phyloP scores from a whole-genome alignment of 2,113 vertebrate species.

The Serinus canaria region DNA sequence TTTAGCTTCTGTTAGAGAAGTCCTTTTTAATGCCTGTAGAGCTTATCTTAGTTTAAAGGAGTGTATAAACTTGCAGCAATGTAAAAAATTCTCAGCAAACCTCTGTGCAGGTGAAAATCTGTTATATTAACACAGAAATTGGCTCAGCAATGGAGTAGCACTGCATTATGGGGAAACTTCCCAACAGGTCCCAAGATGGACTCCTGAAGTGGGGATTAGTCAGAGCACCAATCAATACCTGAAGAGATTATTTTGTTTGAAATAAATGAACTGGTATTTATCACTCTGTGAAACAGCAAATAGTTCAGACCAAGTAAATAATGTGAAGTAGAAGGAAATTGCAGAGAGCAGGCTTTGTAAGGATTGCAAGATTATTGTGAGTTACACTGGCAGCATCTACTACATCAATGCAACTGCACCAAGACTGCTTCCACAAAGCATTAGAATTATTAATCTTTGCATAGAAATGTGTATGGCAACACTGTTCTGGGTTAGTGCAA shows the following conservation, averaged over 20 bases:
- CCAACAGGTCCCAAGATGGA: neutral
- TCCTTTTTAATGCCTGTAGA: neutral
- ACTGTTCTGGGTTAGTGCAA: constrained; percentile 19
- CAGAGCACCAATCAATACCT: constrained; percentile 28
- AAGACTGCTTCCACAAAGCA: neutral
- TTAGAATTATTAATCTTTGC: constrained; percentile 44
- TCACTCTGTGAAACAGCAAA: constrained; percentile 41
- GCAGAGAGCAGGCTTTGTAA: constrained; percentile 42
- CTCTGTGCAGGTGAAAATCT: neutral
- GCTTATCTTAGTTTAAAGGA: neutral
- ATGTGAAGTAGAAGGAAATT: constrained; percentile 49
- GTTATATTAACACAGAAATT: neutral
- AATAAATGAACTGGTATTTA: constrained; percentile 44
- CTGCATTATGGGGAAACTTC: neutral
- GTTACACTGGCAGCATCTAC: constrained; percentile 26
- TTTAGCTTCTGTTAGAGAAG: neutral
- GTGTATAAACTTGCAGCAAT: neutral
- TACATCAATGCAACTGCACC: constrained; percentile 26
- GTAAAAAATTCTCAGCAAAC: neutral
- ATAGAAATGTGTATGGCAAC: constrained; percentile 28
- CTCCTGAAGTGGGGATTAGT: constrained; percentile 5
- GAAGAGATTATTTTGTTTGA: constrained; percentile 51
- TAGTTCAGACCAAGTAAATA: constrained; percentile 44
- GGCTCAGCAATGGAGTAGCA: neutral
- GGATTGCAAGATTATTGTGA: constrained; percentile 51